A percentile compares a stretch with the other conserved stretches of the same genome.
phyloP scores from a whole-genome alignment of 2,113 vertebrate genomes.

The Petroica traversi region DNA sequence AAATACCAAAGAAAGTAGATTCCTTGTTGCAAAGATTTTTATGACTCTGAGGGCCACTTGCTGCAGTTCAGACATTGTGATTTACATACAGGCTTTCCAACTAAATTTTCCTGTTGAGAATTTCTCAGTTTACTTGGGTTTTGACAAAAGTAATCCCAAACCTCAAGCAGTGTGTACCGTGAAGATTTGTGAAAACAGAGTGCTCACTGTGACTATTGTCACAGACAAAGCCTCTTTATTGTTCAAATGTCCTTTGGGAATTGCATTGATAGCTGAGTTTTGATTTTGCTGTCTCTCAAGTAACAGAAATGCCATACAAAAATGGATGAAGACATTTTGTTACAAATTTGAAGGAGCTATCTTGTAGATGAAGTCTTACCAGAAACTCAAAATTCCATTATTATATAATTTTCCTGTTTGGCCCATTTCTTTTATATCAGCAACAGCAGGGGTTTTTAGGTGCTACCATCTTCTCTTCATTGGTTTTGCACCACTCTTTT shows the following conservation, averaged over 20 bases:
- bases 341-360: conserved; percentile 6
- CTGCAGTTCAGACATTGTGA: neutral
- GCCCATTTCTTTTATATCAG: neutral
- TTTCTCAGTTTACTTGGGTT: neutral
- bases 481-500: neutral
- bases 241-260: conserved; percentile 7
- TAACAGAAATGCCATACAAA: conserved; percentile 34
- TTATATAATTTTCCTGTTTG: neutral
- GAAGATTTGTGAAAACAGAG: conserved; percentile 54
- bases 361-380: neutral
- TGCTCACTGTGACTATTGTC: conserved; percentile 18
- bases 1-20: neutral
- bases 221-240: conserved; percentile 55
- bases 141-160: neutral
- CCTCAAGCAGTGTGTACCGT: neutral
- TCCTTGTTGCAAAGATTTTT: neutral
- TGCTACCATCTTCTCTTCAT: neutral
- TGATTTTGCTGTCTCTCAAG: conserved; percentile 63
- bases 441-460: neutral
- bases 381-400: neutral
- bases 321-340: conserved; percentile 1
- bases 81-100: neutral
- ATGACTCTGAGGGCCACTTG: neutral
- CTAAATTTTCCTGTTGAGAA: neutral
- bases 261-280: conserved; percentile 14